Evolutionary conservation across 1,140 invertebrate genomes (phyloP), one percentile per base, ranked within the genome.

Genomic region (Magallana angulata): DNA sequence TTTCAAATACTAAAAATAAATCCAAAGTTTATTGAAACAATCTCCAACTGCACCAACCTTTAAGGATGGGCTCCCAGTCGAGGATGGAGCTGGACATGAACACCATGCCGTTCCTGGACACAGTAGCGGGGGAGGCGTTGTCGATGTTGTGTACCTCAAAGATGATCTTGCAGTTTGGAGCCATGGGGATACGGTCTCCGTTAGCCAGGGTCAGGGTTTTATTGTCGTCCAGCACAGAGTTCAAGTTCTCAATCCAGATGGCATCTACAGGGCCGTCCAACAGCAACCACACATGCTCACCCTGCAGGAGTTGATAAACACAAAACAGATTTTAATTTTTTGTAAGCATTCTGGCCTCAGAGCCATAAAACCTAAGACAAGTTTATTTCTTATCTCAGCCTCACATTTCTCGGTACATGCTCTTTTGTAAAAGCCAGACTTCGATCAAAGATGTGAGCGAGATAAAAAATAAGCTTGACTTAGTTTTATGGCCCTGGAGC

Each of bases 51-150:
- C 8, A 88, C 88, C 85, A 87, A 95, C 98, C 96, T 96, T 92
- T 96, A 3, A 97, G 95, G 24, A 97, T 96, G 0, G 98, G 98
- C 92, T 97, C 96, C 97, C 98, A 99, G 93, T 98, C 97, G 64
- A 99, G 94, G 1, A 98, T 98, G 0, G 98, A 99, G 0, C 98
- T 98, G 92, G 98, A 98, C 98, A 99, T 99, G 94, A 98, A 99
- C 4, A 99, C 94, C 98, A 99, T 99, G 91, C 98, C 98, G 95
- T 98, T 99, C 85, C 98, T 96, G 0, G 98, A 99, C 0, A 99
- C 98, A 0, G 98, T 99, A 1, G 98, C 98, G 7, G 98, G 98
- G 18, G 98, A 99, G 3, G 98, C 98, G 94, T 99, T 99, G 94
- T 99, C 98, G 90, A 99, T 98, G 93, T 99, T 99, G 93, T 99